Conservation (phyloP, 2,113 vertebrate genomes). For the Psettodes erumei region DNA sequence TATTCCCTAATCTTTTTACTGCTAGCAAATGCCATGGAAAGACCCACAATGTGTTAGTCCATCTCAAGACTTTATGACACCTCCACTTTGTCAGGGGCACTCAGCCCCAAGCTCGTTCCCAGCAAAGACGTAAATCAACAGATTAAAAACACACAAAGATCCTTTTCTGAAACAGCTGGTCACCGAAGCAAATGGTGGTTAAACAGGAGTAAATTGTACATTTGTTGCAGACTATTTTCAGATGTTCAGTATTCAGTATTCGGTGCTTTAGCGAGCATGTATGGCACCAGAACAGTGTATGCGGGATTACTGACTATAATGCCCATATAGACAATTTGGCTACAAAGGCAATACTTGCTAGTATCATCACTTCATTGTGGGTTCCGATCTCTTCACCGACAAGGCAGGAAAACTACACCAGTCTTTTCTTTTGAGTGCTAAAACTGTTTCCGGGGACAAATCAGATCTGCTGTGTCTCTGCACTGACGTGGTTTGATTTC, state of each 20-base stretch:
- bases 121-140: neutral
- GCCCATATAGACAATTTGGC: neutral
- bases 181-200: neutral
- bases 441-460: constrained; percentile 3
- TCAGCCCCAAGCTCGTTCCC: neutral
- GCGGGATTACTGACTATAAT: neutral
- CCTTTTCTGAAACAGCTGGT: neutral
- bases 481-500: constrained; percentile 10
- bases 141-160: neutral
- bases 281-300: neutral
- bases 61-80: neutral
- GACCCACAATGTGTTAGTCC: too few species aligned
- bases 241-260: neutral
- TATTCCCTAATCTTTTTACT: too few species aligned
- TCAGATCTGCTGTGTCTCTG: constrained; percentile 18
- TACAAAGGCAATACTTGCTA: neutral
- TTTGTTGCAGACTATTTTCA: neutral
- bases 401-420: neutral
- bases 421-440: neutral
- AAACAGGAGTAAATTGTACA: neutral
- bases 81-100: neutral
- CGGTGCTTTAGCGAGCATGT: neutral
- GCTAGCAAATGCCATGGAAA: neutral
- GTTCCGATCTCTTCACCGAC: neutral
- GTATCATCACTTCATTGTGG: neutral